Evolutionary conservation across 2,888 invertebrate species (phyloP), one percentile per base, ranked within the genome.

Genomic region (Calameuta filiformis): DNA sequence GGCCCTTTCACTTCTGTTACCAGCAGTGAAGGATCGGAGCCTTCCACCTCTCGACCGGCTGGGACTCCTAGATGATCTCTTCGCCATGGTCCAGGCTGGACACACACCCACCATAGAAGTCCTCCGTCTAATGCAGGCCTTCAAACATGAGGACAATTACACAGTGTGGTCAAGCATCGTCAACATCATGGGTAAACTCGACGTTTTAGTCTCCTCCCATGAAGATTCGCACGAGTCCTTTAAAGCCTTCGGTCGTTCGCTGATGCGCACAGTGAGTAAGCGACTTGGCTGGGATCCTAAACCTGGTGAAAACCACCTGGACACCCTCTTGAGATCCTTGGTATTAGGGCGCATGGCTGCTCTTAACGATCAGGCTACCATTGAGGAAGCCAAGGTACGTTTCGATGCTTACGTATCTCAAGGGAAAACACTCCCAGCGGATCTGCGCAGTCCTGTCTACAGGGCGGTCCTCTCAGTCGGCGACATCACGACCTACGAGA

Each of bases 111-210:
- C 98, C 15, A 95, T 95, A 0, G 96, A 97, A 89, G 95, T 96
- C 1, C 92, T 99, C 76, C 95, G 96, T 88, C 93, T 98, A n/a
- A 95, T 98, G 89, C 94, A 95, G 86, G 97, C 98, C 0, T 98
- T 96, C 90, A 94, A 94, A 82, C 95, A 96, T 84, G 98, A 99
- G 91, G 95, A 95, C 68, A 97, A 98, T 92, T 99, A 96, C 92
- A 98, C 98, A 0, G 98, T 98, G 0, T 99, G 98, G 98, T 96
- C 95, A 11, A 95, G 96, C 1, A 95, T 98, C 83, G 94, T 94
- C 71, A 96, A 95, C 89, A 96, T 96, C 85, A 92, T 98, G 77
- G 94, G 94, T n/a, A 96, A 95, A 89, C 92, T 98, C 76, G 94
- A 94, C 79, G 94, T 94, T 73, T 92, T 98, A 37, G 93, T 98